Conservation (phyloP, 2,113 vertebrate genomes). For the human (Homo sapiens) region DNA sequence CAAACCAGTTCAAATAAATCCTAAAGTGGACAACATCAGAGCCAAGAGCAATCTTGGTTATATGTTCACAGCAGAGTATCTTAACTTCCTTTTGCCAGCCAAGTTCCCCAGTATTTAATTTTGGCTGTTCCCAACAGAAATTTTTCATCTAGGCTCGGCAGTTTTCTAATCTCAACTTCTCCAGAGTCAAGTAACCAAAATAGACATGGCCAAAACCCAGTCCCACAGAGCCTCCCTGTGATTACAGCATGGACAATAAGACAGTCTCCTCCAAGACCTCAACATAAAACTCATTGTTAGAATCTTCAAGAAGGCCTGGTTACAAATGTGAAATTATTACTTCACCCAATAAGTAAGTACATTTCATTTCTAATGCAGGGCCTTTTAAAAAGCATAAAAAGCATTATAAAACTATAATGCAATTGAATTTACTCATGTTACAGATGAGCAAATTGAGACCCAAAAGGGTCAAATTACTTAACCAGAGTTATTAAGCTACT, state of each 20-base stretch:
- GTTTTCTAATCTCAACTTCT: constrained; percentile 37
- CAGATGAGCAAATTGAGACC: constrained; percentile 9
- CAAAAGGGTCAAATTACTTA: constrained; percentile 11
- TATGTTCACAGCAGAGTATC: neutral
- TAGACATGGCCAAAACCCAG: neutral
- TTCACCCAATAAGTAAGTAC: neutral
- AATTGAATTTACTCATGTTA: constrained; percentile 12
- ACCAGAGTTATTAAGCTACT: neutral
- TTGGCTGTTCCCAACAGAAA: constrained; percentile 13
- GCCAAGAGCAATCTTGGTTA: neutral
- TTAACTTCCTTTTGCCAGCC: neutral
- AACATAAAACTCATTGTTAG: neutral
- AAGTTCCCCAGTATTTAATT: constrained; percentile 33
- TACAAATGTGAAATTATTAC: neutral
- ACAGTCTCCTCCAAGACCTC: fast-evolving
- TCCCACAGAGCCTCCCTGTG: neutral
- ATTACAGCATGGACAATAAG: neutral
- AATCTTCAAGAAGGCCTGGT: neutral
- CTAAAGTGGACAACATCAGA: neutral
- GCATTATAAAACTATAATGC: neutral
- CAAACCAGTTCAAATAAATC: constrained; percentile 50
- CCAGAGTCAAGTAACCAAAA: constrained; percentile 24
- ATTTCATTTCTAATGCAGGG: neutral
- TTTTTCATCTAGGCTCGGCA: neutral
- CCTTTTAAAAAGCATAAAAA: constrained; percentile 30